Percentiles rank a stretch among this genome's conserved stretches.
phyloP scores from a whole-genome alignment of 2,113 vertebrate species.

The Emydocephalus ijimae region DNA sequence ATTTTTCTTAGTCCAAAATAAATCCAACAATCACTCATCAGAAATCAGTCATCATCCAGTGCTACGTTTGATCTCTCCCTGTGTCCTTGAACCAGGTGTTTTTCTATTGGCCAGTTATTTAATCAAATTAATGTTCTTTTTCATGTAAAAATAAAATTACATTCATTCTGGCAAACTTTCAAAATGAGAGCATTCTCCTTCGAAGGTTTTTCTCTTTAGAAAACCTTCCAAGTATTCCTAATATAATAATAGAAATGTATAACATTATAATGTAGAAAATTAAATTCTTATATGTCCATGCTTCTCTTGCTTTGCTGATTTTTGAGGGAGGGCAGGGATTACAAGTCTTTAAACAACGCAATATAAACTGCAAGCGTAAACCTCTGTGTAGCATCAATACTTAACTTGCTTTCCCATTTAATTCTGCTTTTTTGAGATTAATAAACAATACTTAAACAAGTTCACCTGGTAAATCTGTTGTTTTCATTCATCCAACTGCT shows the following conservation, averaged over 20 bases:
- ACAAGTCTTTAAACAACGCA: neutral
- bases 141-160: neutral
- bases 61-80: neutral
- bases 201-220: neutral
- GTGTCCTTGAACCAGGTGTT: neutral
- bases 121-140: neutral
- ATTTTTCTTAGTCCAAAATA: neutral
- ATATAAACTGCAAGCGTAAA: neutral
- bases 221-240: neutral
- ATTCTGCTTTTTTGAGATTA: slow-evolving; percentile 23
- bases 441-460: slow-evolving; percentile 21
- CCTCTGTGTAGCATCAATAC: neutral
- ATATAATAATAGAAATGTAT: neutral
- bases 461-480: neutral
- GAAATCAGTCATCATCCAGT: neutral
- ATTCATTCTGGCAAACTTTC: neutral
- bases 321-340: neutral
- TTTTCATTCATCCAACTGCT: neutral
- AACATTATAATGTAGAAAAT: slow-evolving; percentile 9
- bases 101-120: neutral
- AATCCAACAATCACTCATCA: neutral
- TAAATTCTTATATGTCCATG: neutral
- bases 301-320: slow-evolving; percentile 4
- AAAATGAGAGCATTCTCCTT: neutral
- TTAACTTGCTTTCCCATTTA: neutral